Evolutionary conservation across 2,113 vertebrate genomes (phyloP).

Genomic region (Morphnarchus princeps): DNA sequence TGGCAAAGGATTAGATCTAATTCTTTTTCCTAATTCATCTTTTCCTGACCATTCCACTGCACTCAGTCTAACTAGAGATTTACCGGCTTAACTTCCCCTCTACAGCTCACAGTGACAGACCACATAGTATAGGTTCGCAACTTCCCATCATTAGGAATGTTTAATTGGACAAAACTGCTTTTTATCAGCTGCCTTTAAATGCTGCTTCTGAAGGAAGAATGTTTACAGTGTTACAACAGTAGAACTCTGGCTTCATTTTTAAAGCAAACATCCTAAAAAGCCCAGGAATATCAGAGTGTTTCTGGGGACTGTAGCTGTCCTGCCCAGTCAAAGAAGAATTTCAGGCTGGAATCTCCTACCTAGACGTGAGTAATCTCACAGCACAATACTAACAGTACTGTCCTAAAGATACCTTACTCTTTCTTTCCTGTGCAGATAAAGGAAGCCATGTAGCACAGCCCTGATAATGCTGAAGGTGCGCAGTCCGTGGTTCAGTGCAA

Average conservation of each 20-base stretch:
- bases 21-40: conserved; percentile 17
- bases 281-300: neutral
- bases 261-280: neutral
- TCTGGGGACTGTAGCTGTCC: neutral
- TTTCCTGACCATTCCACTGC: neutral
- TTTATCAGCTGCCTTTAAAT: neutral
- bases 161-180: neutral
- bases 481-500: rapidly evolving
- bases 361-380: neutral
- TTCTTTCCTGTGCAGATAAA: neutral
- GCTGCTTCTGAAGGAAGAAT: neutral
- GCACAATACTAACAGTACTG: neutral
- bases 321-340: neutral
- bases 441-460: neutral
- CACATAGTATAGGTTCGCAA: neutral
- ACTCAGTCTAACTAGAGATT: neutral
- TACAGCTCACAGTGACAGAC: neutral
- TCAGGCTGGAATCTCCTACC: neutral
- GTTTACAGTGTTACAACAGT: neutral
- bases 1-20: conserved; percentile 36
- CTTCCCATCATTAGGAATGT: conserved; percentile 15
- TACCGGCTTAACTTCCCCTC: neutral
- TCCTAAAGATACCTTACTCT: neutral
- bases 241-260: neutral
- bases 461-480: neutral